These are phyloP conservation scores for Argyrosomus japonicus DNA, from an alignment of 2,113 vertebrate genomes.

Conservation along the genomic window DNA sequence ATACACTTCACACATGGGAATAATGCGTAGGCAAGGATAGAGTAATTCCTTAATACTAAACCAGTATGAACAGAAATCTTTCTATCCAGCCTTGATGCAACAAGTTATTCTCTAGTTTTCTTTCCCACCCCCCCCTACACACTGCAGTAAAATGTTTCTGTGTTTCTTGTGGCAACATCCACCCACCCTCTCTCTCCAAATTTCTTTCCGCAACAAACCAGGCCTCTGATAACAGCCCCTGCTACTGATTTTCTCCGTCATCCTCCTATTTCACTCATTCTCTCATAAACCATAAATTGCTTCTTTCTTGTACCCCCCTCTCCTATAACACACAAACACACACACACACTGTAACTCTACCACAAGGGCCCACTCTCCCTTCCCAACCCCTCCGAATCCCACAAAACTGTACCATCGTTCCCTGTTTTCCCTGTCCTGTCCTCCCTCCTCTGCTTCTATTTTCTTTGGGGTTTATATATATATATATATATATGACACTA, in stretches of 20 bases:
- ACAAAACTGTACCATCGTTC: conserved; percentile 44
- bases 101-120: conserved; percentile 12
- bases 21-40: conserved; percentile 31
- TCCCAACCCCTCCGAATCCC: conserved; percentile 8
- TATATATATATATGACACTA: conserved; percentile 37
- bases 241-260: conserved; percentile 58
- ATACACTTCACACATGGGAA: conserved; percentile 19
- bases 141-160: conserved; percentile 32
- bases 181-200: conserved; percentile 42
- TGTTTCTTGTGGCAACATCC: conserved; percentile 56
- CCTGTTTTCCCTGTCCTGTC: conserved; percentile 41
- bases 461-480: conserved; percentile 60
- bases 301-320: conserved; percentile 31
- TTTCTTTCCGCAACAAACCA: conserved; percentile 61
- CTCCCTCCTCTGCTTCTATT: conserved; percentile 53
- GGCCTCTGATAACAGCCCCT: conserved; percentile 44
- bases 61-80: conserved; percentile 25
- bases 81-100: conserved; percentile 14
- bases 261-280: conserved; percentile 48
- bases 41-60: conserved; percentile 25
- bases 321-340: conserved; percentile 25
- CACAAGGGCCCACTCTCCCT: conserved; percentile 30
- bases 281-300: conserved; percentile 67
- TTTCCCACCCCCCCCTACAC: not conserved
- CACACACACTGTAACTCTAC: conserved; percentile 31